phyloP scores from a whole-genome alignment of 2,888 invertebrate genomes.

The Drosophila ustulata region DNA sequence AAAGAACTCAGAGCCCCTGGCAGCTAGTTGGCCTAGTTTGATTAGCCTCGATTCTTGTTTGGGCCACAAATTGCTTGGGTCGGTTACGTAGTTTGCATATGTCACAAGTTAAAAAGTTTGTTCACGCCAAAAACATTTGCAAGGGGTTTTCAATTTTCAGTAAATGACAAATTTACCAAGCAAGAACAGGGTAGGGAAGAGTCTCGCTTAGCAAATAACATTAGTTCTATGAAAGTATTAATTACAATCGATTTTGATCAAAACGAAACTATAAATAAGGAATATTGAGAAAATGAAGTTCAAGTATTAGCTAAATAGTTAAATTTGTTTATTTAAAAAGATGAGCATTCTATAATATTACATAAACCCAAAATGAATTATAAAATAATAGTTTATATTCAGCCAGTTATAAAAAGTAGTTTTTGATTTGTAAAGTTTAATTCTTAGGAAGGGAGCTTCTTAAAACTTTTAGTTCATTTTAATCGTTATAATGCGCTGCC shows the following conservation, averaged over 20 bases:
- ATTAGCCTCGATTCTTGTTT: conserved; percentile 65
- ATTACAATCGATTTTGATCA: too few relatives aligned
- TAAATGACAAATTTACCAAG: neutral
- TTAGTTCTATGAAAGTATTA: too few relatives aligned
- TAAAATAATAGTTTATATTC: too few relatives aligned
- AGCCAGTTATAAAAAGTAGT: too few relatives aligned
- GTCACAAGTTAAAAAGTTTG: neutral
- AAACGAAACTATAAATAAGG: too few relatives aligned
- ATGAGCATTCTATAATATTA: too few relatives aligned
- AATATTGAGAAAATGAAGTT: too few relatives aligned
- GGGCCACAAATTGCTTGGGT: conserved; percentile 32
- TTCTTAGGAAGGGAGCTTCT: neutral
- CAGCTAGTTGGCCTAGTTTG: conserved; percentile 63
- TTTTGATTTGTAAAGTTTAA: neutral
- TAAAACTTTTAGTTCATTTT: neutral
- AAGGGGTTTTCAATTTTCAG: neutral
- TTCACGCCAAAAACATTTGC: neutral
- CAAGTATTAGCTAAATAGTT: too few relatives aligned
- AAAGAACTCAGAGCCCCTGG: neutral
- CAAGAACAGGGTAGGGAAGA: neutral
- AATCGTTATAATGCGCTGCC: neutral
- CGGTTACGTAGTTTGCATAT: conserved; percentile 10
- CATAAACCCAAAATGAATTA: too few relatives aligned
- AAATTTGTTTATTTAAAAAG: too few relatives aligned
- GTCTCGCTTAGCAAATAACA: neutral